Base-by-base conservation (phyloP, 2,113 vertebrate genomes). In the Tyto alba region DNA sequence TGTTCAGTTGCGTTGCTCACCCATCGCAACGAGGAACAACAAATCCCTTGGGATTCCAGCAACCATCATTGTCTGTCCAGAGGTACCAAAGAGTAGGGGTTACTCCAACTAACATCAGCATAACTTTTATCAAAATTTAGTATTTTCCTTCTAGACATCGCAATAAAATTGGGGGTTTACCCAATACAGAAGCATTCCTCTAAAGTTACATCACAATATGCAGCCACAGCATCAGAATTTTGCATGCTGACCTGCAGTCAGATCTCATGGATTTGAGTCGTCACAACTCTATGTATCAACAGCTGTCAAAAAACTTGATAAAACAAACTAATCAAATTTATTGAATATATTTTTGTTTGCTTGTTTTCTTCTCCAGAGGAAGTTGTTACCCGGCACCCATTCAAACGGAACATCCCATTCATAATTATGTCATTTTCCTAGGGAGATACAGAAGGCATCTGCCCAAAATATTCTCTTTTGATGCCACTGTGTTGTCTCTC, bases 11-110 rank as follows among this genome's bases (percentile, higher is more conserved):
- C 1, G 0, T 1, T 17, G 45, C 52, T 75, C 67, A 60, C 30
- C 64, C 16, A 11, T 3, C 0, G 0, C 2, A 5, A 38, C 9
- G 2, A 15, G 57, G 73, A 90, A 87, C 23, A 79, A 50, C 16
- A 76, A 34, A 72, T 30, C 32, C 36, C 57, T 3, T 9, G 57
- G 26, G 36, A 90, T 68, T 55, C 27, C 68, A 20, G 60, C 7
- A 82, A 20, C 0, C 19, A 63, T 10, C 72, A 4, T 10, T 6
- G n/a, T 23, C 71, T 22, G 68, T 27, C 50, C n/a, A 34, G 20
- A 73, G 18, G n/a, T 17, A 52, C 56, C 30, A 22, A 80, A 78
- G 8, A 47, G 41, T 41, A 19, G 0, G 6, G 13, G 22, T 26
- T 50, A 16, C 5, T 10, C 75, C 38, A 36, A 43, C 7, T 45